Base-by-base conservation (phyloP, 2,888 invertebrate genomes). In the Endomychus coccineus region DNA sequence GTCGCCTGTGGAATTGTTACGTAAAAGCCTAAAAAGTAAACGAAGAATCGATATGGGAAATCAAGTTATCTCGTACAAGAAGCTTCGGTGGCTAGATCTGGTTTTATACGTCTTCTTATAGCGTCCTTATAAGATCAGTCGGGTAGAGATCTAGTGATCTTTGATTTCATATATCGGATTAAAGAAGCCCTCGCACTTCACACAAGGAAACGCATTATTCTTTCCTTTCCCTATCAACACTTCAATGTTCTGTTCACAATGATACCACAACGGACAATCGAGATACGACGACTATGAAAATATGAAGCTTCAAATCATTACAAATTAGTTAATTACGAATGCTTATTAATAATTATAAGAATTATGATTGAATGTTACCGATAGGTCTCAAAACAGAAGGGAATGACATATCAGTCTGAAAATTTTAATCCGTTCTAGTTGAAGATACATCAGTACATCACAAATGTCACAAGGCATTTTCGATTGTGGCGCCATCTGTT, bases 141-240 rank as follows among this genome's bases (percentile, higher is more conserved):
- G 9, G 9, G 9, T 7, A 11, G 29, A 15, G 14, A 15, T 29
- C 29, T 10, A 15, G 14, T 7, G 29, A 29, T 29, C 29, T 29
- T 29, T 29, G 29, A 29, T 29, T 29, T 29, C 15, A 29, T 29
- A 15, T 29, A 29, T 29, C 29, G 29, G 29, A 29, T 29, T 29
- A 29, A 29, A 10, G 16, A 29, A 29, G 15, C 29, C 29, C 16
- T 11, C 11, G 9, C 9, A 6, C 9, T 10, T 25, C 11, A 6
- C 11, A 9, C 5, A 7, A 15, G 29, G 16, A 29, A 29, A 29
- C 10, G 16, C 11, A 29, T 29, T 29, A 29, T 29, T 15, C 16
- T 29, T 16, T 29, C 16, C 6, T 11, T 12, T 9, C 29, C 6
- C 16, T 9, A 15, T 29, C 12, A 25, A 25, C 27, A 25, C 9